Evolutionary conservation across 1,140 invertebrate genomes (phyloP), one percentile per base, ranked within the genome.

Genomic region (Ptiloglossa arizonensis): DNA sequence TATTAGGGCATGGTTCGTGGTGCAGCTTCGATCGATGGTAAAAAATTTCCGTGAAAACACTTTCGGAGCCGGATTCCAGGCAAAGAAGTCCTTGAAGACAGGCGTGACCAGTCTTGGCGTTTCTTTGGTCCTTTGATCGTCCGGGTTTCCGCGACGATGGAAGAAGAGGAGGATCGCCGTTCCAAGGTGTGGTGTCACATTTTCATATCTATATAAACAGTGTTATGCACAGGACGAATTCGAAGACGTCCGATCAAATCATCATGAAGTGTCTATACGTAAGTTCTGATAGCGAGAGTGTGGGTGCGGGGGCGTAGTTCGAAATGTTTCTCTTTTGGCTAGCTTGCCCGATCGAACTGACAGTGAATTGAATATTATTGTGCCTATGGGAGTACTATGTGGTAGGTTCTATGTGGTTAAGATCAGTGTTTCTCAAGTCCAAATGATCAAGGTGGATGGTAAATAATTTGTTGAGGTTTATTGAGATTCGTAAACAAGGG

Each of bases 151-250:
- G n/a, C 11, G 15, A 46, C n/a, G 57, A 22, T 38, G 46, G 35
- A 67, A 29, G 70, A 86, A 83, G 82, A 86, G 76, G 81, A 83
- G 76, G 81, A 83, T 56, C 72, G 77, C 32, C 44, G 24, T 35
- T 29, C 71, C 68, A 77, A 79, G 86, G 83, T 76, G 83, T 85
- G 85, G 79, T 81, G 41, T 19, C 60, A 69, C 78, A 78, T 60
- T 57, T 71, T 52, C 79, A 56, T 85, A 78, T 73, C 70, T 90
- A 90, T 90, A 90, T 90, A 90, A 89, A 89, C 82, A 67, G 82
- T 59, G 75, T 75, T 76, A 72, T 67, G 80, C 83, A 68, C 81
- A 72, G 72, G 27, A 32, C 9, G 62, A 29, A 24, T 29, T 29
- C 71, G 66, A 77, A 29, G 83, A 85, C 80, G 50, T 74, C 81